These are phyloP conservation scores for Cavia porcellus DNA, from an alignment of 2,113 vertebrate species.

Conservation along the genomic window DNA sequence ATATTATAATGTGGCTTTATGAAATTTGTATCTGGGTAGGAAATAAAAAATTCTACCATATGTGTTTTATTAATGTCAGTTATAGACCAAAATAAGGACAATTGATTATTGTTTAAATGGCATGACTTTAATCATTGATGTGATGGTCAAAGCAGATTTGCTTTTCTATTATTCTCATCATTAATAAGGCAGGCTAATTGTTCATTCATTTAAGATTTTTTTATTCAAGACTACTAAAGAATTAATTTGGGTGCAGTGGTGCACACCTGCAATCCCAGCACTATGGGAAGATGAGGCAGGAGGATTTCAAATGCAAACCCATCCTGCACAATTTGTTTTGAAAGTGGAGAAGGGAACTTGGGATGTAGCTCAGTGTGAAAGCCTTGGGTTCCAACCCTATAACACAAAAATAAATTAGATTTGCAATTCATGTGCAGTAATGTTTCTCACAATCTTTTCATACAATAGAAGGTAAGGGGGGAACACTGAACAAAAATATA, in stretches of 20 bases:
- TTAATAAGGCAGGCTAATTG: neutral
- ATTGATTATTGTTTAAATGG: slow-evolving; percentile 29
- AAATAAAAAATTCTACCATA: neutral
- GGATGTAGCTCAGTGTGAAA: neutral
- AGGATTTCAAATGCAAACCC: neutral
- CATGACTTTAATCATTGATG: slow-evolving; percentile 23
- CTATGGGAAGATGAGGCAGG: neutral
- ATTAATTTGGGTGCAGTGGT: neutral
- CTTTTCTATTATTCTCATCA: neutral
- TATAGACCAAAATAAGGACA: slow-evolving; percentile 11
- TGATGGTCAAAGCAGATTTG: slow-evolving; percentile 1
- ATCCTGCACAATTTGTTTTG: neutral
- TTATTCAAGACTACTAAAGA: neutral
- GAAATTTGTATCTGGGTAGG: neutral
- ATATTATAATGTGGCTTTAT: neutral
- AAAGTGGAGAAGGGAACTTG: neutral
- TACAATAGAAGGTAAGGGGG: neutral
- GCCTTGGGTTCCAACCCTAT: neutral
- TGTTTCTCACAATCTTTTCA: neutral
- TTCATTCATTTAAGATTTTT: neutral
- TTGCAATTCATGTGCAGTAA: neutral
- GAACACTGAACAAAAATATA: neutral
- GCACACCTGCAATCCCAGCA: neutral
- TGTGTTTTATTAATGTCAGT: neutral
- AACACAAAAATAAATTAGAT: neutral